These are phyloP conservation scores for Caenorhabditis wallacei DNA, from an alignment of 2,888 invertebrate species.

Conservation along the genomic window DNA sequence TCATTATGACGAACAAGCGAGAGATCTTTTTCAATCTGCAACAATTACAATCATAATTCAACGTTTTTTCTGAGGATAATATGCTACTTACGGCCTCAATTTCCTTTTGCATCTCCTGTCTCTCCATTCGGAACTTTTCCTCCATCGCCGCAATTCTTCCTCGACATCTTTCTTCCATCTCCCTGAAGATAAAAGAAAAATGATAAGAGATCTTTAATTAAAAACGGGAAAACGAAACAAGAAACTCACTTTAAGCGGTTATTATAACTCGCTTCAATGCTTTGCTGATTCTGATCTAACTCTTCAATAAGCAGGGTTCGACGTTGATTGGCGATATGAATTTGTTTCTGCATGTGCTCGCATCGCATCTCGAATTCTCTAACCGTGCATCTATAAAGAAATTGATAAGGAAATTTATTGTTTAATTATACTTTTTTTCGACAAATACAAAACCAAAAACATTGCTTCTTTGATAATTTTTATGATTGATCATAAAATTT, in stretches of 20 bases:
- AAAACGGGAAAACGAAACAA: slow-evolving; percentile 1
- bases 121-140: slow-evolving; percentile 72
- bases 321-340: slow-evolving; percentile 75
- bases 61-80: too few relatives aligned
- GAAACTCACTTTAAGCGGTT: slow-evolving; percentile 66
- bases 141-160: slow-evolving; percentile 71
- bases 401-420: slow-evolving; percentile 11
- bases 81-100: slow-evolving; percentile 67
- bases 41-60: neutral
- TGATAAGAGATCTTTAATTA: slow-evolving; percentile 17
- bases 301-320: slow-evolving; percentile 76
- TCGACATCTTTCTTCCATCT: slow-evolving; percentile 74
- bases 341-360: slow-evolving; percentile 74
- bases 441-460: too few relatives aligned
- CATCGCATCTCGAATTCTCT: slow-evolving; percentile 69
- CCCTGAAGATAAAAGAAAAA: slow-evolving; percentile 60
- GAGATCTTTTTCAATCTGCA: slow-evolving; percentile 72
- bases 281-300: slow-evolving; percentile 74
- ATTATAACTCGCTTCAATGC: slow-evolving; percentile 75
- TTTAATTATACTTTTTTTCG: neutral
- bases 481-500: neutral
- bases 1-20: slow-evolving; percentile 72
- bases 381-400: slow-evolving; percentile 65
- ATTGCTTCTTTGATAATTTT: too few relatives aligned
- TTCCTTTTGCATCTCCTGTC: slow-evolving; percentile 73